A percentile compares a stretch with the other conserved stretches of the same genome.
Conservation (phyloP, 2,888 invertebrate species). For the Dolichomitus sp. region DNA sequence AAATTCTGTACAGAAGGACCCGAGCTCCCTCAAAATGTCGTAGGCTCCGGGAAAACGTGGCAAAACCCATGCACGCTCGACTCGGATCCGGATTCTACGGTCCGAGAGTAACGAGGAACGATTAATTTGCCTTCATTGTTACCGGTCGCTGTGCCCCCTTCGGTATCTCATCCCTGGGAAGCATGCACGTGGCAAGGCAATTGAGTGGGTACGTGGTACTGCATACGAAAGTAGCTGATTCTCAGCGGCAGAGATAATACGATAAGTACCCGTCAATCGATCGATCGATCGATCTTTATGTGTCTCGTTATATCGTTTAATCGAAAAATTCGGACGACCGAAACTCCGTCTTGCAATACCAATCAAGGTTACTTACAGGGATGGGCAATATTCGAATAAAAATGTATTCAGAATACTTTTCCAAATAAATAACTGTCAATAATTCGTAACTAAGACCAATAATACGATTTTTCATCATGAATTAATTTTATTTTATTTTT, state of each 20-base stretch:
- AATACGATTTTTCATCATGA: too few species aligned
- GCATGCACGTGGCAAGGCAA: slow-evolving; percentile 24
- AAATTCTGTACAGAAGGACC: not conserved
- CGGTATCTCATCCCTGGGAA: not conserved
- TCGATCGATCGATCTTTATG: slow-evolving; percentile 47
- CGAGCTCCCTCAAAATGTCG: not conserved
- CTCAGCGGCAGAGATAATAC: slow-evolving; percentile 46
- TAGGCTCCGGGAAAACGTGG: not conserved
- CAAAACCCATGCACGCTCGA: not conserved
- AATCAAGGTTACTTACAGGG: not conserved
- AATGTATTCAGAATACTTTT: too few species aligned
- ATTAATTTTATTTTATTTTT: too few species aligned
- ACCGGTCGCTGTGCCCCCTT: not conserved
- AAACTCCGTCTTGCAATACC: not conserved
- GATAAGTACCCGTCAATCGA: slow-evolving; percentile 55
- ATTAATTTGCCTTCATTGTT: slow-evolving; percentile 55
- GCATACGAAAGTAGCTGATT: slow-evolving; percentile 59
- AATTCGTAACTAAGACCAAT: too few species aligned
- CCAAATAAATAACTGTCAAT: too few species aligned
- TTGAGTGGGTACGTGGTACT: slow-evolving; percentile 53
- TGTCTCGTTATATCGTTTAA: not conserved
- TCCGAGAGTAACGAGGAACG: slow-evolving; percentile 41
- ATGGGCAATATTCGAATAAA: too few species aligned
- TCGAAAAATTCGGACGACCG: not conserved
- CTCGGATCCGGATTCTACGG: not conserved